Evolutionary conservation across 2,113 vertebrate species (phyloP).

Genomic region (Dasyurus viverrinus): DNA sequence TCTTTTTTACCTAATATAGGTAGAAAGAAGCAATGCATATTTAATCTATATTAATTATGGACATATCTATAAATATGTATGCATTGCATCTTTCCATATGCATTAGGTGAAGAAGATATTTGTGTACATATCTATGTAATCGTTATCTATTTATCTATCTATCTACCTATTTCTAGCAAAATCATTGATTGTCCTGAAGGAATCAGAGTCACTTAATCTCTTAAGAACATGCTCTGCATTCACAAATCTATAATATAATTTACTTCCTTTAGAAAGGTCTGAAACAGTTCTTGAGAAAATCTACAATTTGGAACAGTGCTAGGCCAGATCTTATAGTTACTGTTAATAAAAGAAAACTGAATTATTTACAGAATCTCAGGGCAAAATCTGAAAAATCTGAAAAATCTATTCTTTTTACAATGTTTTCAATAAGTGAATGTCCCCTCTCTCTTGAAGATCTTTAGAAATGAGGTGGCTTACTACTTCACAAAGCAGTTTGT

Average conservation of each 20-base stretch:
- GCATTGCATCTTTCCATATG: neutral
- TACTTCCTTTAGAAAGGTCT: neutral
- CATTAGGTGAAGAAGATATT: neutral
- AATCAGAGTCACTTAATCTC: neutral
- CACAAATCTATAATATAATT: neutral
- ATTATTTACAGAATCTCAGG: neutral
- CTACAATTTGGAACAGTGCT: neutral
- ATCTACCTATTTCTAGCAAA: neutral
- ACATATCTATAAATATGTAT: neutral
- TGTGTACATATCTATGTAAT: neutral
- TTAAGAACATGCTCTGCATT: slow-evolving; percentile 24
- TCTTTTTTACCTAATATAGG: neutral
- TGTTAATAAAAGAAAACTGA: neutral
- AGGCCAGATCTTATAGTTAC: neutral
- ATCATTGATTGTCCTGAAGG: neutral
- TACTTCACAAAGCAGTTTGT: neutral
- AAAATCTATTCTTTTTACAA: neutral
- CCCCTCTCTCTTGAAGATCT: neutral
- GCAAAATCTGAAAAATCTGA: neutral
- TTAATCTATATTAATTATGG: neutral
- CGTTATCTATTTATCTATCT: neutral
- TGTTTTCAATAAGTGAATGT: neutral
- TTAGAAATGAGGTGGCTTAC: neutral
- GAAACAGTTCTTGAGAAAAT: neutral
- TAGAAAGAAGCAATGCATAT: neutral